A percentile compares a stretch with the other conserved stretches of the same genome.
These are phyloP conservation scores for Drosophila kanekoi DNA, from an alignment of 2,888 invertebrate genomes.

Conservation along the genomic window DNA sequence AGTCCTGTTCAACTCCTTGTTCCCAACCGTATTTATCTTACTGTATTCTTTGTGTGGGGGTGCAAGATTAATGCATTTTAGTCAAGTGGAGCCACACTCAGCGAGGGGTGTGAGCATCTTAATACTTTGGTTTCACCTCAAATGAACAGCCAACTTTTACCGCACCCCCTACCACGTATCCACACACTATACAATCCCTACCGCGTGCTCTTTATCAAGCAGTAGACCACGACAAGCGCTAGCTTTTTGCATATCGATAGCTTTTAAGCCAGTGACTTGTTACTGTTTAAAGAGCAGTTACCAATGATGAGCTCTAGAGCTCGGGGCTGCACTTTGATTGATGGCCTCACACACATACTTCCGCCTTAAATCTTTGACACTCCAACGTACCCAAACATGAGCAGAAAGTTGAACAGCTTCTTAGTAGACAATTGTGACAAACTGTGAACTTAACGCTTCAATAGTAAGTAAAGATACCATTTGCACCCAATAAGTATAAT, in stretches of 20 bases:
- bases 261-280: conserved; percentile 54
- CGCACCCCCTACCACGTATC: background rate
- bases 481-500: too few species aligned
- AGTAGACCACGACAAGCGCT: conserved; percentile 17
- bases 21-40: background rate
- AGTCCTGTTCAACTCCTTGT: too few species aligned
- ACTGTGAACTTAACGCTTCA: background rate
- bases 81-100: conserved; percentile 28
- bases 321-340: conserved; percentile 55
- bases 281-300: conserved; percentile 54
- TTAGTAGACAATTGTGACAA: conserved; percentile 12
- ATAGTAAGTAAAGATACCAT: background rate
- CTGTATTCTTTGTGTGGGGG: conserved; percentile 27
- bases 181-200: background rate
- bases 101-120: conserved; percentile 55
- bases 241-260: conserved; percentile 65
- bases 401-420: conserved; percentile 28
- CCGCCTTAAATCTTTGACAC: conserved; percentile 52
- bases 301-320: conserved; percentile 5
- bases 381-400: conserved; percentile 29
- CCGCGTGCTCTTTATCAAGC: conserved; percentile 16
- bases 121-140: conserved; percentile 75
- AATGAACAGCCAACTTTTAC: conserved; percentile 45
- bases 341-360: conserved; percentile 54
- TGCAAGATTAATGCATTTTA: conserved; percentile 74